Percentiles rank a stretch among this genome's conserved stretches.
Conservation (phyloP, 1,140 invertebrate species). For the Aphelenchoides avenae region DNA sequence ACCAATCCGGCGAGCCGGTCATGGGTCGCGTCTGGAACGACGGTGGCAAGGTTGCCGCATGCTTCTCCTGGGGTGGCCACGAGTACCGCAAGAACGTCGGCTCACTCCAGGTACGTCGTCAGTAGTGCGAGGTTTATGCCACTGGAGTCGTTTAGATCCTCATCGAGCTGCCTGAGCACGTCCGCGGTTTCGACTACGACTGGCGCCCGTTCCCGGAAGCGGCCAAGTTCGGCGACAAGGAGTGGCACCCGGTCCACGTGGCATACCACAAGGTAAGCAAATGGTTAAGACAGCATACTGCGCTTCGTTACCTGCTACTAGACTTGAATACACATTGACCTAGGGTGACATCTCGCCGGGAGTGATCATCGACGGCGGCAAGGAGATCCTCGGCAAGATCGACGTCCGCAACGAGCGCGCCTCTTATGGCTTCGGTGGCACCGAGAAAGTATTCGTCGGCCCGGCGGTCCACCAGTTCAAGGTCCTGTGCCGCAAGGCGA, state of each 20-base stretch:
- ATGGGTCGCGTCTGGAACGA: conserved; percentile 49
- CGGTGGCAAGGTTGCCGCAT: conserved; percentile 39
- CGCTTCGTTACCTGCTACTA: no score
- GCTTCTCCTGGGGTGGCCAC: conserved; percentile 28
- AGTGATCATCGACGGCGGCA: conserved; percentile 31
- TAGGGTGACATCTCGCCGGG: conserved; percentile 38
- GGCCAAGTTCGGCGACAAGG: conserved; percentile 36
- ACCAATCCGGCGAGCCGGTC: conserved; percentile 44
- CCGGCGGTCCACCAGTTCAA: conserved; percentile 19
- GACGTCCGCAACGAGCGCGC: conserved; percentile 40
- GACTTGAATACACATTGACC: no score
- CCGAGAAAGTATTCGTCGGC: conserved; percentile 28
- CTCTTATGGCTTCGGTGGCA: conserved; percentile 20
- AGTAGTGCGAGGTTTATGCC: not conserved
- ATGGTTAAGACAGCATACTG: not conserved
- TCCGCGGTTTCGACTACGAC: conserved; percentile 48
- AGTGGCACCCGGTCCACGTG: conserved; percentile 45
- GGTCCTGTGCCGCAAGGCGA: conserved; percentile 40
- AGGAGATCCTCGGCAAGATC: conserved; percentile 46
- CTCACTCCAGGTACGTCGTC: conserved; percentile 31
- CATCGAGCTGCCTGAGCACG: conserved; percentile 40
- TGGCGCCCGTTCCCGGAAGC: conserved; percentile 44
- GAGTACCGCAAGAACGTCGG: conserved; percentile 42
- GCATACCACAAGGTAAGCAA: conserved; percentile 27
- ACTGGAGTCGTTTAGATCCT: conserved; percentile 22